Conservation (phyloP, 2,113 vertebrate species). For the Hemiprocne comata region DNA sequence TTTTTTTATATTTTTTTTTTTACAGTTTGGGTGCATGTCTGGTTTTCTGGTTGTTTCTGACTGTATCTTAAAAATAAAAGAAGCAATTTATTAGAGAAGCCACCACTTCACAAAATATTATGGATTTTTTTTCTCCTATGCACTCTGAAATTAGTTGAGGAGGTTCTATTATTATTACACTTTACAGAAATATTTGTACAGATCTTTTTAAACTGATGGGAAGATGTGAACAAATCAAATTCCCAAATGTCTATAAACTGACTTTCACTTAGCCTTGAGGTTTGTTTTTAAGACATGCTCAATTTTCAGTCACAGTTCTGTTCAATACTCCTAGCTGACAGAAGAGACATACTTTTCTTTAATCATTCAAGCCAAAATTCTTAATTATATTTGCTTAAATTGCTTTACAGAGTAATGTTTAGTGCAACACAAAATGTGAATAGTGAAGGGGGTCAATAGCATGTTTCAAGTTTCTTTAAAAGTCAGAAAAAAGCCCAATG, state of each 20-base stretch:
- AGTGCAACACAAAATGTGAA: background rate
- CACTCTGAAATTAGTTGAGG: background rate
- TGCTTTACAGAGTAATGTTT: slow-evolving; percentile 22
- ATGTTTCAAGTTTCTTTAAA: slow-evolving; percentile 66
- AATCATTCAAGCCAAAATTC: slow-evolving; percentile 39
- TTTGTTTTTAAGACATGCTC: slow-evolving; percentile 30
- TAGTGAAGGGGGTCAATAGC: slow-evolving; percentile 38
- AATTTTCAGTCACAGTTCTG: slow-evolving; percentile 36
- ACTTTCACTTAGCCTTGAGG: slow-evolving; percentile 48
- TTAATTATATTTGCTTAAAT: slow-evolving; percentile 48
- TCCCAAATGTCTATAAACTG: slow-evolving; percentile 37
- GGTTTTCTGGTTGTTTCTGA: background rate
- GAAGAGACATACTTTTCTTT: background rate
- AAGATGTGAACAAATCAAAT: slow-evolving; percentile 45
- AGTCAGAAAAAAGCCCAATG: slow-evolving; percentile 3
- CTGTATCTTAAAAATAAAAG: background rate
- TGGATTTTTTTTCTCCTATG: background rate
- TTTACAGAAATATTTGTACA: background rate
- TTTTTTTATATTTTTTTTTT: background rate
- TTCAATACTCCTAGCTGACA: slow-evolving; percentile 27
- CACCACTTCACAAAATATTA: background rate
- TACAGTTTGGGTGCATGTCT: background rate
- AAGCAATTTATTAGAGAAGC: background rate
- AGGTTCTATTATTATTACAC: background rate
- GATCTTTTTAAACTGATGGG: background rate